These are phyloP conservation scores for Dichetophora obliterata DNA, from an alignment of 2,888 invertebrate species.

Conservation along the genomic window DNA sequence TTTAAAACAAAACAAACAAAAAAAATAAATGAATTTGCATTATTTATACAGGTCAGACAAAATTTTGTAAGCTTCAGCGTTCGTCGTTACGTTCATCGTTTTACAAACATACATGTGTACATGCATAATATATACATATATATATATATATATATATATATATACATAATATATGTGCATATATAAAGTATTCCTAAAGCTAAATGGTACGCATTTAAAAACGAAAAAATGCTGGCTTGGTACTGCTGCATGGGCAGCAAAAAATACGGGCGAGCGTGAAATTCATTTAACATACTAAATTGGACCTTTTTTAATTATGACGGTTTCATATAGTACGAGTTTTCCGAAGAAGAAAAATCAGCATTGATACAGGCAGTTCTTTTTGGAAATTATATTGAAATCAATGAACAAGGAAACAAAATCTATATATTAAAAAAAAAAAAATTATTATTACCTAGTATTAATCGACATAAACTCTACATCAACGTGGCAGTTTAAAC, in stretches of 20 bases:
- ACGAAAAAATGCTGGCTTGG: neutral
- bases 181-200: neutral
- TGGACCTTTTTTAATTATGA: neutral
- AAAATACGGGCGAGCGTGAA: conserved; percentile 16
- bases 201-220: neutral
- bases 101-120: neutral
- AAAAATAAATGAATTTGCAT: conserved; percentile 24
- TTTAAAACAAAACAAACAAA: neutral
- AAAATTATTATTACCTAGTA: no score
- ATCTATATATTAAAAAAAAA: no score
- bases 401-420: no score
- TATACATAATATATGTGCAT: conserved; percentile 1
- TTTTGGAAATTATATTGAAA: neutral
- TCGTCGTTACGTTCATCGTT: neutral
- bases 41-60: conserved; percentile 27
- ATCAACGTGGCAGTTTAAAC: no score
- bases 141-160: neutral
- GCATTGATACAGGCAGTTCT: neutral
- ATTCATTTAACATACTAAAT: conserved; percentile 11
- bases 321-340: neutral
- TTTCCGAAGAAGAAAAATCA: neutral
- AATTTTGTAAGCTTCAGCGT: conserved; percentile 14
- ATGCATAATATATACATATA: neutral
- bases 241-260: neutral
- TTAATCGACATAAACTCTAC: no score